phyloP scores from a whole-genome alignment of 2,888 invertebrate genomes.

The Drosophila buzzatii region DNA sequence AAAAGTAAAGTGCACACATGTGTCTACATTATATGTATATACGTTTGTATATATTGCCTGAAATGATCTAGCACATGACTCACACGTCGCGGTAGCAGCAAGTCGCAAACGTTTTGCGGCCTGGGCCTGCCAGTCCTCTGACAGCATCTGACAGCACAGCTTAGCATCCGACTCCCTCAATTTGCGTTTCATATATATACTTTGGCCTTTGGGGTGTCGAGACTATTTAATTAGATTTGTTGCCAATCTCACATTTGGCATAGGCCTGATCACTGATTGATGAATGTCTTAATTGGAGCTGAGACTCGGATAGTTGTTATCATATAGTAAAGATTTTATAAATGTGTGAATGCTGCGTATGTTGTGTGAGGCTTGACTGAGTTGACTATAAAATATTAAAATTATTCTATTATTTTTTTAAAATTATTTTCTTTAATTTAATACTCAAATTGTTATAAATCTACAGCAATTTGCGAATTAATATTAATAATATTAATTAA shows the following conservation, averaged over 20 bases:
- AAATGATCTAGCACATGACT: conserved; percentile 74
- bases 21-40: conserved; percentile 22
- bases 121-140: conserved; percentile 49
- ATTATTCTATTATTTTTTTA: not conserved
- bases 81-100: conserved; percentile 59
- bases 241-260: not conserved
- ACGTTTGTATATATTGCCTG: conserved; percentile 25
- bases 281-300: not conserved
- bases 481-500: too few relatives aligned
- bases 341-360: not conserved
- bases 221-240: not conserved
- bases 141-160: conserved; percentile 44
- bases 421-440: too few relatives aligned
- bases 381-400: not conserved
- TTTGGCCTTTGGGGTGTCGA: not conserved
- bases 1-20: conserved; percentile 73
- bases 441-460: too few relatives aligned
- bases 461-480: too few relatives aligned
- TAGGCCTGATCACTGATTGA: not conserved
- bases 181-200: conserved; percentile 28
- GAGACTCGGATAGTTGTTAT: not conserved
- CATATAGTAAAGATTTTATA: not conserved
- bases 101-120: conserved; percentile 27
- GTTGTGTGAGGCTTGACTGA: not conserved
- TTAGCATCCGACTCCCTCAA: conserved; percentile 62